Conservation (phyloP, 1,140 invertebrate species). For the Leptinotarsa undecemlineata region DNA sequence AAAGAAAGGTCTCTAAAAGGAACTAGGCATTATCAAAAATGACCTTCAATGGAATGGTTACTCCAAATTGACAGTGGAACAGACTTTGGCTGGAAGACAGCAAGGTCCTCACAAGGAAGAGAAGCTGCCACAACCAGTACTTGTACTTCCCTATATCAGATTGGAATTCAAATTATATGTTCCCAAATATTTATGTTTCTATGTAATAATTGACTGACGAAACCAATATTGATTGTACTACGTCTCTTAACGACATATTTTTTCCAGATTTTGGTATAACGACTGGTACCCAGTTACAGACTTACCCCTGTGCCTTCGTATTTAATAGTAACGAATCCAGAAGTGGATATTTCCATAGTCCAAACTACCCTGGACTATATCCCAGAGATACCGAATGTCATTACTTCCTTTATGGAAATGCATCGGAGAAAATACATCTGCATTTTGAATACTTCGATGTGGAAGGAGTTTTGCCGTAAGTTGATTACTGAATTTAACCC, state of each 20-base stretch:
- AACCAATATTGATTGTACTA: too few relatives aligned
- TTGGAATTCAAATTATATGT: too few relatives aligned
- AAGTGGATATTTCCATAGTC: slow-evolving; percentile 85
- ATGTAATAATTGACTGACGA: too few relatives aligned
- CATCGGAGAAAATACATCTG: slow-evolving; percentile 80
- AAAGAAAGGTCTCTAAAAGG: too few relatives aligned
- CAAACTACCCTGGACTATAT: slow-evolving; percentile 92
- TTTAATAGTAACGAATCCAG: slow-evolving; percentile 78
- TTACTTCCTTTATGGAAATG: slow-evolving; percentile 88
- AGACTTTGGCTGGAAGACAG: too few relatives aligned
- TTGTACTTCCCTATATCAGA: too few relatives aligned
- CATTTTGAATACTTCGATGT: slow-evolving; percentile 90
- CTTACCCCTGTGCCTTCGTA: slow-evolving; percentile 79
- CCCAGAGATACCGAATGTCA: slow-evolving; percentile 91
- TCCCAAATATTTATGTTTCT: too few relatives aligned
- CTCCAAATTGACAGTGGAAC: too few relatives aligned
- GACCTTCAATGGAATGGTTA: too few relatives aligned
- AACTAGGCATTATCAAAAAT: too few relatives aligned
- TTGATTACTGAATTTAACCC: slow-evolving; percentile 36
- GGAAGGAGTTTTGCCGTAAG: slow-evolving; percentile 88
- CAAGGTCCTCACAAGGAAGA: too few relatives aligned
- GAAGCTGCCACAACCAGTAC: too few relatives aligned
- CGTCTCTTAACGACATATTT: neutral
- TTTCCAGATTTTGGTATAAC: slow-evolving; percentile 79
- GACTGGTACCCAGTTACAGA: slow-evolving; percentile 71